Evolutionary conservation across 1,140 invertebrate species (phyloP).

Genomic region (Adoxophyes honmai): DNA sequence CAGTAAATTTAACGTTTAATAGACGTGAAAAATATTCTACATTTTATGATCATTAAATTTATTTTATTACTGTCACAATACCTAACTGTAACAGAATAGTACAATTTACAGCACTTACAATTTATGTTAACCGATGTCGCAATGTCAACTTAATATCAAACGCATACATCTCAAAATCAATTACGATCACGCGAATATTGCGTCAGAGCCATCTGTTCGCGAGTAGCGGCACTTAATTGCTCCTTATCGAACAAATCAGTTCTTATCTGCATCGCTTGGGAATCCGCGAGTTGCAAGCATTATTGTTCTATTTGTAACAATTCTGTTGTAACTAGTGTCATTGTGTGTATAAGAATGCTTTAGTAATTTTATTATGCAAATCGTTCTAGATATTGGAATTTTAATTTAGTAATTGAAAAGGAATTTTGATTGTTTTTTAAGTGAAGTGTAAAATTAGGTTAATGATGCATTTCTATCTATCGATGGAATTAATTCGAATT

Average conservation of each 20-base stretch:
- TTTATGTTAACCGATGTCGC: too few relatives aligned
- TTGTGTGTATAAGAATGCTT: background rate
- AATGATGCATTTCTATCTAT: too few relatives aligned
- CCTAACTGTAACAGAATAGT: too few relatives aligned
- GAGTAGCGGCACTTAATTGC: constrained; percentile 35
- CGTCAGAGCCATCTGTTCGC: constrained; percentile 35
- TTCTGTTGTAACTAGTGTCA: constrained; percentile 9
- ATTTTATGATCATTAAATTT: too few relatives aligned
- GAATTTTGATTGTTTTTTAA: too few relatives aligned
- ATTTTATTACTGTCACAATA: too few relatives aligned
- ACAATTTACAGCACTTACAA: too few relatives aligned
- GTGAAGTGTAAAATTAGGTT: too few relatives aligned
- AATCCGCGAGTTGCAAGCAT: constrained; percentile 9
- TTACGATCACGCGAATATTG: constrained; percentile 18
- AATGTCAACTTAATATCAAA: constrained; percentile 3
- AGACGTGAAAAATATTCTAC: too few relatives aligned
- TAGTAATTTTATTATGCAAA: background rate
- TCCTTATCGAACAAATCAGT: constrained; percentile 28
- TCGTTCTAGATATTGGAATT: background rate
- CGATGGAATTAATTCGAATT: too few relatives aligned
- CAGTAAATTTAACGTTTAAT: too few relatives aligned
- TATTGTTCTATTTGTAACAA: background rate
- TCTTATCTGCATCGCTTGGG: constrained; percentile 24
- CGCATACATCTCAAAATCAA: background rate
- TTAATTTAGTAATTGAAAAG: background rate